phyloP scores from a whole-genome alignment of 2,113 vertebrate species.

The Todiramphus chloris region DNA sequence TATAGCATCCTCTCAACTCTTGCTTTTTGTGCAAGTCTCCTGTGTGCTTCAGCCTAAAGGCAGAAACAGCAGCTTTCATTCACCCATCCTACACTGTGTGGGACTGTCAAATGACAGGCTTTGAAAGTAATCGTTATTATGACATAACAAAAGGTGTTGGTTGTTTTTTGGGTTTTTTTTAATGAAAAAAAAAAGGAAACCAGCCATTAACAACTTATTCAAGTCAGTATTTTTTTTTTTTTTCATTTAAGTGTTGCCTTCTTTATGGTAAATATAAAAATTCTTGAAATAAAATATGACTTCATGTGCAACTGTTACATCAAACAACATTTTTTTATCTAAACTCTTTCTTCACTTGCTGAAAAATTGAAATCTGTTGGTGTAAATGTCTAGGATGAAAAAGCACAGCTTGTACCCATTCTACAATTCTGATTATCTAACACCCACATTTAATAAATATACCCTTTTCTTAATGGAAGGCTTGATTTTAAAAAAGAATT shows the following conservation, averaged over 20 bases:
- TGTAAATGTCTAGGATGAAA: constrained; percentile 8
- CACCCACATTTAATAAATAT: not conserved
- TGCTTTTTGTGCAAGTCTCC: not conserved
- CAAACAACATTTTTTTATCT: not conserved
- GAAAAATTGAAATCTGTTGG: not conserved
- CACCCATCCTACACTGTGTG: constrained; percentile 11
- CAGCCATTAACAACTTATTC: not conserved
- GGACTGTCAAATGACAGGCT: not conserved
- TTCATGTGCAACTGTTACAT: not conserved
- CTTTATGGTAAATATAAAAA: not conserved
- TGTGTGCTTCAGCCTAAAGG: not conserved
- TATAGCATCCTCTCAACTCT: not conserved
- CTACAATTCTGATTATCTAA: constrained; percentile 31
- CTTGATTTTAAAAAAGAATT: not conserved
- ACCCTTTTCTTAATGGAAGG: not conserved
- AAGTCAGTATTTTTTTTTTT: not conserved
- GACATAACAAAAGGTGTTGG: not conserved
- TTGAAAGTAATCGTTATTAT: constrained; percentile 36
- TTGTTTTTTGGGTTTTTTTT: not conserved
- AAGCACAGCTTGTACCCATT: constrained; percentile 27
- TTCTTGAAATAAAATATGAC: not conserved
- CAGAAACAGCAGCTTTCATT: constrained; percentile 18
- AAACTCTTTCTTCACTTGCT: not conserved
- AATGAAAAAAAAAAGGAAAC: not conserved
- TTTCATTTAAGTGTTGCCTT: not conserved